Evolutionary conservation across 2,888 invertebrate species (phyloP).

Genomic region (Oxyteleia sp.): DNA sequence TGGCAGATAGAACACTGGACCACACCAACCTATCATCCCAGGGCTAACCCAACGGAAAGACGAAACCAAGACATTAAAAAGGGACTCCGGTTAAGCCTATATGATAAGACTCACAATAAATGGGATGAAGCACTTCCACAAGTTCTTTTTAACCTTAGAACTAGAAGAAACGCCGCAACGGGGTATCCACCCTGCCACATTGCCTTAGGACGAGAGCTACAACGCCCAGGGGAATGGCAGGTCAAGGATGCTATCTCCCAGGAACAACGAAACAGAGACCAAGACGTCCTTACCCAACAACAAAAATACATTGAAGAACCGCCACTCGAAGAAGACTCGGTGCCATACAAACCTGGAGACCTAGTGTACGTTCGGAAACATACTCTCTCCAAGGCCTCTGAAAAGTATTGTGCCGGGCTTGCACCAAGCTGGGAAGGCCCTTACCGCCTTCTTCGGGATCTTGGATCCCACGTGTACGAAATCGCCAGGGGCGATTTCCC

Average conservation of each 20-base stretch:
- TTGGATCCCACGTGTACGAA: not conserved
- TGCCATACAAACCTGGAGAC: not conserved
- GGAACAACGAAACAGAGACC: too few species aligned
- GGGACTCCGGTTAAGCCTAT: too few species aligned
- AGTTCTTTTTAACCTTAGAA: slow-evolving; percentile 9
- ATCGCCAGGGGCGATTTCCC: not conserved
- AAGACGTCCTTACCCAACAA: too few species aligned
- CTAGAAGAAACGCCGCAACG: slow-evolving; percentile 13
- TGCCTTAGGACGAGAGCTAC: not conserved
- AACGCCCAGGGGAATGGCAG: slow-evolving; percentile 15
- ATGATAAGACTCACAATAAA: too few species aligned
- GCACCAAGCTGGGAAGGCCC: slow-evolving; percentile 18
- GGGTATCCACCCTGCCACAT: slow-evolving; percentile 15
- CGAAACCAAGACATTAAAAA: slow-evolving; percentile 66
- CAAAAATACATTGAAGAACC: too few species aligned
- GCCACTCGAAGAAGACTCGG: too few species aligned
- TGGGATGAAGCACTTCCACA: not conserved
- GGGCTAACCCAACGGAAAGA: slow-evolving; percentile 57
- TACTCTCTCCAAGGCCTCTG: not conserved
- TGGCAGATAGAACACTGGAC: slow-evolving; percentile 51
- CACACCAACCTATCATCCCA: slow-evolving; percentile 18
- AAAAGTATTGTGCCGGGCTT: not conserved
- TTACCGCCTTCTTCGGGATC: not conserved
- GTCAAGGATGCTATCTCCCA: too few species aligned
- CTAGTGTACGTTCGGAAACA: not conserved